Conservation (phyloP, 2,797 vertebrate species). For the Adrianichthys oophorus region DNA sequence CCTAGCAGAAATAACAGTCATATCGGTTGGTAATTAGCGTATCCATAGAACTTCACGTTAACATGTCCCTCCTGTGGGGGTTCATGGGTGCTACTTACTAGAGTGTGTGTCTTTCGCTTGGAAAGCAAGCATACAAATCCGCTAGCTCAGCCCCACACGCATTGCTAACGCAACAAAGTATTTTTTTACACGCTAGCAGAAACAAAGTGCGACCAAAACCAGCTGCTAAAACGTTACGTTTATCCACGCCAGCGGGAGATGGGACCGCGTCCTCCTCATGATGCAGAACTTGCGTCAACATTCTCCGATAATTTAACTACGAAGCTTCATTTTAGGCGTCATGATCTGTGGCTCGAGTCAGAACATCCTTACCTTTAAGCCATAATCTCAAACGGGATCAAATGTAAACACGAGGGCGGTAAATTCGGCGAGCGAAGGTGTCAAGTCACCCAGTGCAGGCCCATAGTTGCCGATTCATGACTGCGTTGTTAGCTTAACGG, state of each 20-base stretch:
- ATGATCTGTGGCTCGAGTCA: neutral
- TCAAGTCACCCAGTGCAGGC: conserved; percentile 62
- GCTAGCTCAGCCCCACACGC: conserved; percentile 18
- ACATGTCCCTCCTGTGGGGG: conserved; percentile 4
- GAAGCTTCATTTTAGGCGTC: conserved; percentile 1
- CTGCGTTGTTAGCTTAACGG: conserved; percentile 45
- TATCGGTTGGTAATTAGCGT: conserved; percentile 3
- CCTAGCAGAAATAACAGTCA: neutral
- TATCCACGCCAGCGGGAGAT: conserved; percentile 4
- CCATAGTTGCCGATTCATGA: conserved; percentile 36
- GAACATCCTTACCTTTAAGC: conserved; percentile 42
- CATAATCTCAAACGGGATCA: conserved; percentile 29
- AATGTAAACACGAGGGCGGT: conserved; percentile 14
- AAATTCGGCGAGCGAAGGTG: conserved; percentile 22
- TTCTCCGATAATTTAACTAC: conserved; percentile 29
- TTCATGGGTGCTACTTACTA: neutral
- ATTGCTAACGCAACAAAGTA: conserved; percentile 20
- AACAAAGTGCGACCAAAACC: conserved; percentile 2
- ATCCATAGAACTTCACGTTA: conserved; percentile 8
- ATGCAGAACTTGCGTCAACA: conserved; percentile 10
- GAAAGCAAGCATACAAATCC: conserved; percentile 12
- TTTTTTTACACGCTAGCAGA: neutral
- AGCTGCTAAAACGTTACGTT: conserved; percentile 11
- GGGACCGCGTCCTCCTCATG: conserved; percentile 24
- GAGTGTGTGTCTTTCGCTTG: conserved; percentile 15